phyloP scores from a whole-genome alignment of 2,888 invertebrate genomes.

The Litoditis marina region DNA sequence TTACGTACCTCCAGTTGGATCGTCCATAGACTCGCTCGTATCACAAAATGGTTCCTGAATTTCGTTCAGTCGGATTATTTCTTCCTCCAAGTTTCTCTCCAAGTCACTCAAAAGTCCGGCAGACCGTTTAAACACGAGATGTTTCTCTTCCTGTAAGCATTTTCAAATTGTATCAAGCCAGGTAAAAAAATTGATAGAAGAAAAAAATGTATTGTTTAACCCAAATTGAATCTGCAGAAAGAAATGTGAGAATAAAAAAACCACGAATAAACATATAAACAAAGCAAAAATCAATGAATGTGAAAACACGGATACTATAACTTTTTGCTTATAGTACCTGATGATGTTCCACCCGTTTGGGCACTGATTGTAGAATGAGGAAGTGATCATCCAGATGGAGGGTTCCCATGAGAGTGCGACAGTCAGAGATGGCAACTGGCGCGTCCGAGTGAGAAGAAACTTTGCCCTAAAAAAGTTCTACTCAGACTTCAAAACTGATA shows the following conservation, averaged over 20 bases:
- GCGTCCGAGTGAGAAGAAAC: conserved; percentile 40
- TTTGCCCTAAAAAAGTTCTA: conserved; percentile 22
- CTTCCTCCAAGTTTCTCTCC: conserved; percentile 39
- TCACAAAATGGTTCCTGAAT: conserved; percentile 56
- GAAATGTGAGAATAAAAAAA: neutral
- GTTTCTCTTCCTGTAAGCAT: conserved; percentile 47
- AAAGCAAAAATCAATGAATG: no score
- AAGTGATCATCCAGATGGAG: conserved; percentile 59
- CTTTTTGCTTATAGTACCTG: conserved; percentile 22
- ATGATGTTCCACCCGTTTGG: conserved; percentile 40
- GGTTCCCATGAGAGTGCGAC: conserved; percentile 52
- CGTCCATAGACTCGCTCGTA: conserved; percentile 54
- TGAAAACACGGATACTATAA: no score
- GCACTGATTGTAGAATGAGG: conserved; percentile 58
- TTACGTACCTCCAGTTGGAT: conserved; percentile 30
- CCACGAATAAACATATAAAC: neutral
- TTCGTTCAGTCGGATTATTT: conserved; percentile 36
- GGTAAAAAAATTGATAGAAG: no score
- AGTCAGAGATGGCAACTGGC: conserved; percentile 58
- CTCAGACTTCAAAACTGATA: no score
- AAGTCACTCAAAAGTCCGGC: conserved; percentile 45
- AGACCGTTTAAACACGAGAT: conserved; percentile 55
- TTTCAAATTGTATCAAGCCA: neutral
- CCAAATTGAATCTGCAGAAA: neutral
- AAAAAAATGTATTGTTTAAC: neutral